Evolutionary conservation across 2,888 invertebrate species (phyloP).

Genomic region (Sinotaia quadrata): DNA sequence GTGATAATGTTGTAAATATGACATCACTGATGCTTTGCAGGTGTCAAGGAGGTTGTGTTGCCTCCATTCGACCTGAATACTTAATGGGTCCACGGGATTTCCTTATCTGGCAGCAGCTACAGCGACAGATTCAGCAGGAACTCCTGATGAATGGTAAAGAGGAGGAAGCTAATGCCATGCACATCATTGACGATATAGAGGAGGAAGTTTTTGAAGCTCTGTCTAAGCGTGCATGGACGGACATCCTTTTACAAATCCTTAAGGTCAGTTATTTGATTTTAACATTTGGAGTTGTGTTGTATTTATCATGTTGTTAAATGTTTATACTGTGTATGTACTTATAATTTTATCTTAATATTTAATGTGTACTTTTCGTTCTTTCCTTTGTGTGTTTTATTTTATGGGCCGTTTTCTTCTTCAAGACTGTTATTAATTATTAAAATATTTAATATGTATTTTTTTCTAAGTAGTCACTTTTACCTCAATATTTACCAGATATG

Average conservation of each 20-base stretch:
- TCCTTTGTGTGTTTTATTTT: too few species aligned
- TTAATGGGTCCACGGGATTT: slow-evolving; percentile 70
- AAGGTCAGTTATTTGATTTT: slow-evolving; percentile 68
- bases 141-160: slow-evolving; percentile 47
- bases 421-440: too few species aligned
- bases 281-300: too few species aligned
- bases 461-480: too few species aligned
- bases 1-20: not conserved
- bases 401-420: too few species aligned
- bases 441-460: too few species aligned
- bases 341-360: too few species aligned
- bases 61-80: slow-evolving; percentile 71
- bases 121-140: slow-evolving; percentile 53
- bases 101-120: slow-evolving; percentile 67
- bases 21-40: slow-evolving; percentile 40
- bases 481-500: too few species aligned
- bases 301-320: too few species aligned
- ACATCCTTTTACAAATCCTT: slow-evolving; percentile 69
- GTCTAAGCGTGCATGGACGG: slow-evolving; percentile 71
- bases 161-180: slow-evolving; percentile 47
- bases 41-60: slow-evolving; percentile 70
- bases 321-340: too few species aligned
- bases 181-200: slow-evolving; percentile 58
- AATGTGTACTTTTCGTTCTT: too few species aligned
- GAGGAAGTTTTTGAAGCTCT: slow-evolving; percentile 71